These are phyloP conservation scores for Telmatochromis sp. DNA, from an alignment of 2,113 vertebrate species.

Conservation along the genomic window DNA sequence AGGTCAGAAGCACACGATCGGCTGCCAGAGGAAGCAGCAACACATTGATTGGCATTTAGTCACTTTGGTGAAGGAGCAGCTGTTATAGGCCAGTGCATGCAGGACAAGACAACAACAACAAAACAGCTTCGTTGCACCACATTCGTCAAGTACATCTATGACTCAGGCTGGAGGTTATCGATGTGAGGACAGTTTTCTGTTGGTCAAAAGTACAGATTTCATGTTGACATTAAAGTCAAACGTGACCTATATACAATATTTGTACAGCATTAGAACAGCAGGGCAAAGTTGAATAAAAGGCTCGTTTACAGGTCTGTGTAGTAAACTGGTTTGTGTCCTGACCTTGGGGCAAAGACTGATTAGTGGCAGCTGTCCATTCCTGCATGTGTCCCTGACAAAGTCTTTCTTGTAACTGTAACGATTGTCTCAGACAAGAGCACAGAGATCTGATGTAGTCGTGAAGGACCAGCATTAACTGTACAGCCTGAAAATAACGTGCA, in stretches of 20 bases:
- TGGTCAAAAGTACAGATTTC: background rate
- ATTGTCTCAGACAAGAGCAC: background rate
- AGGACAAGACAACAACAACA: background rate
- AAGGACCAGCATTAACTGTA: background rate
- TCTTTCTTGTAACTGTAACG: background rate
- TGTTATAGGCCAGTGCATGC: background rate
- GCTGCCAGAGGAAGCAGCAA: background rate
- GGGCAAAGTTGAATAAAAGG: background rate
- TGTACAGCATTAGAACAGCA: background rate
- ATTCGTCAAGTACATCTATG: background rate
- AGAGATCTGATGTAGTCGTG: background rate
- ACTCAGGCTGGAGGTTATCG: background rate
- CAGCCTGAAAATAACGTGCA: background rate
- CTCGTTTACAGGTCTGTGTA: background rate
- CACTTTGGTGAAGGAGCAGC: background rate
- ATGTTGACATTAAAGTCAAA: background rate
- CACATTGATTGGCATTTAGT: background rate
- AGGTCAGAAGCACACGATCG: background rate
- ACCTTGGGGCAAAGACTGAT: background rate
- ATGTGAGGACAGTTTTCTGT: background rate
- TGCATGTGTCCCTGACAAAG: background rate
- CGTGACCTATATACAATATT: background rate
- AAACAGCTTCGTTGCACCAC: background rate
- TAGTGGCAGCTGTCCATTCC: background rate
- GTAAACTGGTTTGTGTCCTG: background rate